phyloP scores from a whole-genome alignment of 2,888 invertebrate species.

The Dinocampus coccinellae region DNA sequence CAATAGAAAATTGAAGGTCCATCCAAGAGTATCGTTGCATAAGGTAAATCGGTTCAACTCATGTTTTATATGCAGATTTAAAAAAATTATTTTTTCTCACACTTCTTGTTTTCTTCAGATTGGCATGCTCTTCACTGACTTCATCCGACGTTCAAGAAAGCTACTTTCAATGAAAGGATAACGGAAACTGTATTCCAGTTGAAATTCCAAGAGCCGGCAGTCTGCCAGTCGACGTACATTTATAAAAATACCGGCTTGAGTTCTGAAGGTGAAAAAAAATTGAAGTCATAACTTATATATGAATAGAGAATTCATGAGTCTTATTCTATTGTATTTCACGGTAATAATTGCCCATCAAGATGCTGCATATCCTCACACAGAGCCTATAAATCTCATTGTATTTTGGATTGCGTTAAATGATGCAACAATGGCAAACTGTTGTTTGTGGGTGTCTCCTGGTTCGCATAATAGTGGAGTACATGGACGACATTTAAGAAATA shows the following conservation, averaged over 20 bases:
- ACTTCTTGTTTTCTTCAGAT: conserved; percentile 72
- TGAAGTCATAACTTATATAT: no score
- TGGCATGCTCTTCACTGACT: conserved; percentile 90
- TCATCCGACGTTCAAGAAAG: conserved; percentile 83
- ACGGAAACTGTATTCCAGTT: conserved; percentile 82
- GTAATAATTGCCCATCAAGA: conserved; percentile 81
- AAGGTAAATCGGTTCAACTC: conserved; percentile 71
- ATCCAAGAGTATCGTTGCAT: conserved; percentile 77
- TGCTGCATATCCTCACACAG: conserved; percentile 87
- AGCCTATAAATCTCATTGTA: conserved; percentile 85
- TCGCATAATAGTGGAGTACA: conserved; percentile 91
- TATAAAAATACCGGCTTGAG: conserved; percentile 95
- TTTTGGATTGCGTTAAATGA: conserved; percentile 98
- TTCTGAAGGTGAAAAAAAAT: conserved; percentile 78
- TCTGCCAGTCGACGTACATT: conserved; percentile 98
- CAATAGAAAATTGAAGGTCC: conserved; percentile 80
- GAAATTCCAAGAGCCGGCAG: conserved; percentile 82
- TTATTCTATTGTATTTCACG: no score
- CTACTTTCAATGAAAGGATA: conserved; percentile 88
- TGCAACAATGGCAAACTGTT: conserved; percentile 93
- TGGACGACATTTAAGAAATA: conserved; percentile 79
- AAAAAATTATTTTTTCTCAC: conserved; percentile 30
- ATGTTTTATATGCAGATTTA: no score
- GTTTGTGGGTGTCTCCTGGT: conserved; percentile 91
- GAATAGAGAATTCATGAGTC: no score